These are phyloP conservation scores for Spermophilus dauricus DNA, from an alignment of 2,113 vertebrate genomes.

Conservation along the genomic window DNA sequence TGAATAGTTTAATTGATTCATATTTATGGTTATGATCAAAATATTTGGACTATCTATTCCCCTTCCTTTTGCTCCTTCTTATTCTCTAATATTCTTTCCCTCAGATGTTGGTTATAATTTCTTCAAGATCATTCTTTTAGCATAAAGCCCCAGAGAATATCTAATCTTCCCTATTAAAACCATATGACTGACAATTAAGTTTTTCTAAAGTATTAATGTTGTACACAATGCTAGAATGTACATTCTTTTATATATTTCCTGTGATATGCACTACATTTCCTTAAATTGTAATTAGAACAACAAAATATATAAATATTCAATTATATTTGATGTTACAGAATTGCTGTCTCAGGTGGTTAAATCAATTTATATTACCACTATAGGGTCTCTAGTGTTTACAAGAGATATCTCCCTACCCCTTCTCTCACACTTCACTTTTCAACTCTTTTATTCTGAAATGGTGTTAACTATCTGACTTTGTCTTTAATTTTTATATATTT, in stretches of 20 bases:
- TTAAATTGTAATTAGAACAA: constrained; percentile 22
- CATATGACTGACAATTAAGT: neutral
- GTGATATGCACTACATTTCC: neutral
- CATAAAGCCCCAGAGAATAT: neutral
- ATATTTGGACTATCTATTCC: neutral
- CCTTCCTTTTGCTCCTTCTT: neutral
- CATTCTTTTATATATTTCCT: neutral
- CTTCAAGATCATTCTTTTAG: neutral
- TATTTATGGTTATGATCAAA: neutral
- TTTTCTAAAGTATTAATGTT: neutral
- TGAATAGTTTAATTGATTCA: neutral
- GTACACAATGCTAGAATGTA: neutral
- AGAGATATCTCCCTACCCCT: neutral
- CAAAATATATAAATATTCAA: neutral
- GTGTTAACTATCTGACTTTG: neutral
- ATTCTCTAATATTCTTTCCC: neutral
- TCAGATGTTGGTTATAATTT: neutral
- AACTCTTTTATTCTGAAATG: neutral
- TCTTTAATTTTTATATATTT: neutral
- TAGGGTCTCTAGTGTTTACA: neutral
- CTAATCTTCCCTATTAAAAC: neutral
- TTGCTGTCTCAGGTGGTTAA: neutral
- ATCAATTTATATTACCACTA: neutral
- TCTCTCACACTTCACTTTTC: neutral
- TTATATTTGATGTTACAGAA: neutral